Evolutionary conservation across 2,797 vertebrate genomes (phyloP).

Genomic region (Somateria mollissima): DNA sequence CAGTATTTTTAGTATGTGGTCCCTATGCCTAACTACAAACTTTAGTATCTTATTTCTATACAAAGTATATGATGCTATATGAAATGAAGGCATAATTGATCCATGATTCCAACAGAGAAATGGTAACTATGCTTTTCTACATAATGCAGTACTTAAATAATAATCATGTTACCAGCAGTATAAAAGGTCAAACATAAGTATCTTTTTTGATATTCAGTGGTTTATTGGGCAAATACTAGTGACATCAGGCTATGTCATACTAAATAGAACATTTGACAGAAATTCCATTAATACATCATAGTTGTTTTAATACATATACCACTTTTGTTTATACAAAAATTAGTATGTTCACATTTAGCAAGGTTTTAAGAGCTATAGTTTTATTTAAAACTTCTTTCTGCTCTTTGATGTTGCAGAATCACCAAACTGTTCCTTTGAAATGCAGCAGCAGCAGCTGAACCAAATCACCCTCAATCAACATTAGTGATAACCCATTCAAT

Average conservation of each 20-base stretch:
- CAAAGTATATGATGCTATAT: not conserved
- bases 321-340: not conserved
- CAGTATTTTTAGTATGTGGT: not conserved
- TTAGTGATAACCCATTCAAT: constrained; percentile 52
- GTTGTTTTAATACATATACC: not conserved
- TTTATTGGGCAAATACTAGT: not conserved
- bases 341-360: not conserved
- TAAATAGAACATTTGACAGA: not conserved
- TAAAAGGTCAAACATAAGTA: not conserved
- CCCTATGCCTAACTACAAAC: not conserved
- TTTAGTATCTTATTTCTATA: not conserved
- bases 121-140: not conserved
- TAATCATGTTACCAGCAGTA: not conserved
- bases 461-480: constrained; percentile 37
- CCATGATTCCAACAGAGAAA: not conserved
- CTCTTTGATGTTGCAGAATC: constrained; percentile 50
- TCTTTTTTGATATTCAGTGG: not conserved
- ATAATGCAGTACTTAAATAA: not conserved
- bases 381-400: not conserved
- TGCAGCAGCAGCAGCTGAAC: constrained; percentile 52
- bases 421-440: constrained; percentile 41
- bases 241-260: not conserved
- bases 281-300: not conserved
- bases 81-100: not conserved
- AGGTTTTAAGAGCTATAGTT: not conserved